Base-by-base conservation (phyloP, 2,113 vertebrate species). In the Orthochromis indermauri region DNA sequence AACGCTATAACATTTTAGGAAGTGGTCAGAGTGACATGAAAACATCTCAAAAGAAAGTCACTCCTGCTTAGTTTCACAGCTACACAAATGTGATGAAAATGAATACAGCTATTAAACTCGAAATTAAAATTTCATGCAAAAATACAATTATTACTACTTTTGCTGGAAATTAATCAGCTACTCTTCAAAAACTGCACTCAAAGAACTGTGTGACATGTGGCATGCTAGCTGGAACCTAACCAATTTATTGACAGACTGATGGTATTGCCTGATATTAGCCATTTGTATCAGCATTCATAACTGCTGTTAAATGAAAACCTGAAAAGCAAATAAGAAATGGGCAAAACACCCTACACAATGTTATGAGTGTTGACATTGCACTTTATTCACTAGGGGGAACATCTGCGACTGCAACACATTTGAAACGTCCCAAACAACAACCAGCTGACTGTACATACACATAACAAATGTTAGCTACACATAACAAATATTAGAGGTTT, bases 401-500 rank as follows among this genome's bases (percentile, higher is more conserved):
- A 61, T 40, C 11, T 68, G 35, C 1, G n/a, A 68, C n/a, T 24
- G 19, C 4, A 40, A 68, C 35, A 24, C 5, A 3, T 68, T 6
- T 6, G 63, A 40, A 68, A 68, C 1, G 11, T 21, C 63, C 11
- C 63, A 14, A 40, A 68, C 63, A 37, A 68, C 63, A 68, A 40
- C 35, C 35, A 68, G 63, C 63, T 68, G 19, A 68, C 0, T 61
- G 16, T 33, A 61, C 9, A 61, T 40, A 68, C 2, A 68, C 63
- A 40, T 21, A 68, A 66, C 19, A 66, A 66, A 37, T n/a, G 6
- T 37, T 63, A 55, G 53, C n/a, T 31, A 31, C 5, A 61, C 26
- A 31, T 61, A 61, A 61, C 26, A 61, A 61, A 59, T 31, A 1
- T 0, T 63, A 66, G 19, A 37, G 4, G 0, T 6, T n/a, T 37